Evolutionary conservation across 2,113 vertebrate genomes (phyloP).

Genomic region (Dipodomys stephensi): DNA sequence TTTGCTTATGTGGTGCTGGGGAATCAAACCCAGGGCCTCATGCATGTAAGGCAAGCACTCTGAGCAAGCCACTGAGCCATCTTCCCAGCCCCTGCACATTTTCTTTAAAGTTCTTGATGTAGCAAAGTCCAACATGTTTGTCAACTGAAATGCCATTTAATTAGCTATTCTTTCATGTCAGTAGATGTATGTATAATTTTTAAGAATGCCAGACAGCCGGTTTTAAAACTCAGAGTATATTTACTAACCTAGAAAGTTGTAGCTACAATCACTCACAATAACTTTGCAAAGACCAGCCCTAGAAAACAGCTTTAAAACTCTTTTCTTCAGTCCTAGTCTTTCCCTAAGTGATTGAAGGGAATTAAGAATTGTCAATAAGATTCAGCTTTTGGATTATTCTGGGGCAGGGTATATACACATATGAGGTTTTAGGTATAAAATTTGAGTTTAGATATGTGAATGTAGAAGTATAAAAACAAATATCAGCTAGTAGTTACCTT

Average conservation of each 20-base stretch:
- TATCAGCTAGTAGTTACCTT: background rate
- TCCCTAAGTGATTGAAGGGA: background rate
- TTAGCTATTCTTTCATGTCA: constrained; percentile 15
- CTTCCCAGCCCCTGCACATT: too few species aligned
- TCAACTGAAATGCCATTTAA: constrained; percentile 48
- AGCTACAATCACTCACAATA: background rate
- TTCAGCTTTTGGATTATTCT: constrained; percentile 19
- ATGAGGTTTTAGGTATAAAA: background rate
- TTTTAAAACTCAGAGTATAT: background rate
- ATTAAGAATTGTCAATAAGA: background rate
- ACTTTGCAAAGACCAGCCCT: background rate
- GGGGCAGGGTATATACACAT: background rate
- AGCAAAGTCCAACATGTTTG: constrained; percentile 36
- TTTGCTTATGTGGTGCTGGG: too few species aligned
- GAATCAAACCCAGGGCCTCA: too few species aligned
- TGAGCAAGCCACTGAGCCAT: too few species aligned
- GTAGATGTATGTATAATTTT: background rate
- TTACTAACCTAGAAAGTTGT: constrained; percentile 15
- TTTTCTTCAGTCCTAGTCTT: background rate
- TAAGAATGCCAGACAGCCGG: background rate
- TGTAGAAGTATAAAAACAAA: background rate
- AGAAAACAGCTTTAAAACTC: background rate
- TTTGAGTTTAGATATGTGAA: background rate
- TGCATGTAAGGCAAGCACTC: too few species aligned
- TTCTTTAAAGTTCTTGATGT: background rate